Evolutionary conservation across 2,888 invertebrate genomes (phyloP).

Genomic region (Andrena camellia): DNA sequence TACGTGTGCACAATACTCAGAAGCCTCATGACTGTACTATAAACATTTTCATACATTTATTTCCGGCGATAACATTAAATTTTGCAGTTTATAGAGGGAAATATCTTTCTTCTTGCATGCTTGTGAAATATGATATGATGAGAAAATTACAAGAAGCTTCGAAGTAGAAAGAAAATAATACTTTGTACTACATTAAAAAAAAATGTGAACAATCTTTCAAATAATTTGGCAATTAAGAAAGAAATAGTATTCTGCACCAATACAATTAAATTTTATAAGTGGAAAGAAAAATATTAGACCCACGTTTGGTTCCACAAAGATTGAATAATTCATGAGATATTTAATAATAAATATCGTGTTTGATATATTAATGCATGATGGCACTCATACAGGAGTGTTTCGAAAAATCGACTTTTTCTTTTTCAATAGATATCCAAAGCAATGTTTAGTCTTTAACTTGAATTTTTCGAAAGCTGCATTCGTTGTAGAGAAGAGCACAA

Average conservation of each 20-base stretch:
- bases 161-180: too few species aligned
- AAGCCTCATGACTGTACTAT: background rate
- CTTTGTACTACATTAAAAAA: too few species aligned
- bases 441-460: too few species aligned
- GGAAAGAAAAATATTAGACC: background rate
- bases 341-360: background rate
- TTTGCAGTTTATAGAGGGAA: background rate
- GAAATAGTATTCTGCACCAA: too few species aligned
- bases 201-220: too few species aligned
- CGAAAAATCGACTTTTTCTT: too few species aligned
- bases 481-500: too few species aligned
- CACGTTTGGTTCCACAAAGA: background rate
- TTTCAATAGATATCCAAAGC: too few species aligned
- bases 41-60: background rate
- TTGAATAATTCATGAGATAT: background rate
- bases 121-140: background rate
- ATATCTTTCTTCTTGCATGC: background rate
- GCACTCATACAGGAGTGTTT: too few species aligned
- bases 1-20: background rate
- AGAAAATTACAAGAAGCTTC: too few species aligned
- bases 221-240: too few species aligned
- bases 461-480: too few species aligned
- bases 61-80: background rate
- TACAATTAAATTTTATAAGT: background rate
- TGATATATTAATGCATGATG: background rate